Evolutionary conservation across 1,140 invertebrate genomes (phyloP).

Genomic region (Sogatella furcifera): DNA sequence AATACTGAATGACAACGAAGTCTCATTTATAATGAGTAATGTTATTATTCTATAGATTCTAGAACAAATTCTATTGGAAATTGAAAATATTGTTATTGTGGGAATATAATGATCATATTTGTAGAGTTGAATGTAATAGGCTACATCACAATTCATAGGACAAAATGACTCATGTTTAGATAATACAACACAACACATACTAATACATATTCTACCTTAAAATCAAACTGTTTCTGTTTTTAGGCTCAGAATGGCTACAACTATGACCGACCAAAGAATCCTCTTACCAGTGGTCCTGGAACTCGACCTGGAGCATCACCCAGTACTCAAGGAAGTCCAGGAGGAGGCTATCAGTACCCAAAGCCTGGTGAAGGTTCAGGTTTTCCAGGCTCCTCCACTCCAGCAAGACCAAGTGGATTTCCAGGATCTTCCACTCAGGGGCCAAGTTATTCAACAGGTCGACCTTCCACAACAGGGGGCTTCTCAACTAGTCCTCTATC

Average conservation of each 20-base stretch:
- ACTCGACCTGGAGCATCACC: neutral
- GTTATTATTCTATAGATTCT: too few species aligned
- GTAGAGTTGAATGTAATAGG: too few species aligned
- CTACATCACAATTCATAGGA: too few species aligned
- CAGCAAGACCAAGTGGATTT: conserved; percentile 5
- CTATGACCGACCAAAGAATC: conserved; percentile 40
- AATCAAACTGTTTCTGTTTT: too few species aligned
- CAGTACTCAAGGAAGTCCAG: conserved; percentile 8
- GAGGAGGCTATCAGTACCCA: conserved; percentile 22
- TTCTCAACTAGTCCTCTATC: conserved; percentile 21
- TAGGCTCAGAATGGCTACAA: conserved; percentile 42
- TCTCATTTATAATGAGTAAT: too few species aligned
- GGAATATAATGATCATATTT: too few species aligned
- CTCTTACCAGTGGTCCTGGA: conserved; percentile 28
- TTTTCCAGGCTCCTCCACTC: conserved; percentile 7
- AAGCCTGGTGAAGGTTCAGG: neutral
- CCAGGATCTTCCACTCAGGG: conserved; percentile 4
- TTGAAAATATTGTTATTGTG: too few species aligned
- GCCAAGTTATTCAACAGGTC: conserved; percentile 20
- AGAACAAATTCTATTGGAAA: too few species aligned
- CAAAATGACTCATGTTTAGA: too few species aligned
- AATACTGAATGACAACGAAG: too few species aligned
- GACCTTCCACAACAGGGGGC: conserved; percentile 20
- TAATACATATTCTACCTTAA: too few species aligned
- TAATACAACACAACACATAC: too few species aligned